Conservation (phyloP, 2,888 invertebrate species). For the Eristalis intricaria region DNA sequence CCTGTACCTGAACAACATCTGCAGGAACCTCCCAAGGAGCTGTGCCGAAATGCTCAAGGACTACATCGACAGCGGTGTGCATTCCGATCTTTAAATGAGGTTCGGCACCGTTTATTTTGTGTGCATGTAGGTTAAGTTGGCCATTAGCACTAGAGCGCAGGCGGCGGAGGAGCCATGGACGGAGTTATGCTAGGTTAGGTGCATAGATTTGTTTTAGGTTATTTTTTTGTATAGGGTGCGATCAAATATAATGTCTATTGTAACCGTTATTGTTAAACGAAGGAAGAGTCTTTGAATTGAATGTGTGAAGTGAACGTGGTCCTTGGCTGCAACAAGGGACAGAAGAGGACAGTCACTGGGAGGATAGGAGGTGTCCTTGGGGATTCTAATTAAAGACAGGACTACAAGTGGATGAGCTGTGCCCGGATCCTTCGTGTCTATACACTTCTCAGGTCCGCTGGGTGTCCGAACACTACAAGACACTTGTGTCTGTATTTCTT, state of each 20-base stretch:
- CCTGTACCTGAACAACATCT: constrained; percentile 83
- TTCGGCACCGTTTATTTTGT: background rate
- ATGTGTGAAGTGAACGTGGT: background rate
- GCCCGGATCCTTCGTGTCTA: too few species aligned
- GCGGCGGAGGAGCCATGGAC: background rate
- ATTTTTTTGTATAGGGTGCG: constrained; percentile 28
- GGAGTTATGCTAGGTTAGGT: background rate
- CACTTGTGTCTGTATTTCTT: too few species aligned
- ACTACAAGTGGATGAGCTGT: too few species aligned
- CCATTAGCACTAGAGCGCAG: constrained; percentile 30
- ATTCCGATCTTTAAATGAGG: constrained; percentile 81
- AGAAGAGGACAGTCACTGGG: too few species aligned
- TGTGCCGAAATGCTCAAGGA: constrained; percentile 84
- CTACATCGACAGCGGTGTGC: constrained; percentile 86
- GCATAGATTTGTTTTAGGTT: constrained; percentile 5
- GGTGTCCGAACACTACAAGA: too few species aligned
- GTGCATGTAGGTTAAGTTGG: constrained; percentile 23
- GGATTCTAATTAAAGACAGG: too few species aligned
- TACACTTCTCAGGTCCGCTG: too few species aligned
- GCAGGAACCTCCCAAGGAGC: constrained; percentile 83
- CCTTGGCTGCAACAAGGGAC: too few species aligned
- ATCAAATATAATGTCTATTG: constrained; percentile 24
- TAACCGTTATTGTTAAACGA: background rate
- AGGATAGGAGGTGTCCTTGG: too few species aligned
- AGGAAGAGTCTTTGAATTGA: background rate